Evolutionary conservation across 2,113 vertebrate species (phyloP).

Genomic region (Silurus asotus): DNA sequence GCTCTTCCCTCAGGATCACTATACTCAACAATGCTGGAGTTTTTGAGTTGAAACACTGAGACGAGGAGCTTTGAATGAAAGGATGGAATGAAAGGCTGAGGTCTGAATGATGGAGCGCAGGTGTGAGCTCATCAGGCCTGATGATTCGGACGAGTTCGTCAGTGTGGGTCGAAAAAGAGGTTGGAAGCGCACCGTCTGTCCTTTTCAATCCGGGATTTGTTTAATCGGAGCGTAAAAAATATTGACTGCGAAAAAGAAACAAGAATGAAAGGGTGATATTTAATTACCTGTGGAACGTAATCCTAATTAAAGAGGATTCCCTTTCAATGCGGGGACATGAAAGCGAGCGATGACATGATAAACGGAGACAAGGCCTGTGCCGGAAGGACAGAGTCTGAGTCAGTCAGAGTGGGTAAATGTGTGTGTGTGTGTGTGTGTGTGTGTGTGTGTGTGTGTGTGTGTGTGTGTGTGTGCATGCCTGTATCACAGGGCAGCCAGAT

Average conservation of each 20-base stretch:
- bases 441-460: background rate
- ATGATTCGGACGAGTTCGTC: background rate
- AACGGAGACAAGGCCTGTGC: conserved; percentile 37
- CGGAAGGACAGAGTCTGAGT: conserved; percentile 43
- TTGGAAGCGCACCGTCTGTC: background rate
- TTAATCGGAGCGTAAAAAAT: background rate
- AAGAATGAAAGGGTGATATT: conserved; percentile 18
- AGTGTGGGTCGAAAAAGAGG: background rate
- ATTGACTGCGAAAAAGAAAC: background rate
- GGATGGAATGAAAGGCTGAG: background rate
- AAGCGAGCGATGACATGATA: conserved; percentile 50
- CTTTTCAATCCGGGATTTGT: background rate
- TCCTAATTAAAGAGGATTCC: conserved; percentile 53
- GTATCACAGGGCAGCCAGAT: conserved; percentile 37
- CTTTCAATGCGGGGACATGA: conserved; percentile 25
- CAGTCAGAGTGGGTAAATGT: background rate
- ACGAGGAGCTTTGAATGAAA: background rate
- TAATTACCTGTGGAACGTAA: conserved; percentile 46
- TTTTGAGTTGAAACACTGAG: background rate
- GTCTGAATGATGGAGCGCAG: background rate
- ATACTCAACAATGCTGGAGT: background rate
- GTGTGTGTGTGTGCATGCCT: background rate
- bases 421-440: background rate
- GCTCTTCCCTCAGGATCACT: background rate
- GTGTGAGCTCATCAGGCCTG: background rate